These are phyloP conservation scores for Clitarchus hookeri DNA, from an alignment of 2,888 invertebrate species.

Conservation along the genomic window DNA sequence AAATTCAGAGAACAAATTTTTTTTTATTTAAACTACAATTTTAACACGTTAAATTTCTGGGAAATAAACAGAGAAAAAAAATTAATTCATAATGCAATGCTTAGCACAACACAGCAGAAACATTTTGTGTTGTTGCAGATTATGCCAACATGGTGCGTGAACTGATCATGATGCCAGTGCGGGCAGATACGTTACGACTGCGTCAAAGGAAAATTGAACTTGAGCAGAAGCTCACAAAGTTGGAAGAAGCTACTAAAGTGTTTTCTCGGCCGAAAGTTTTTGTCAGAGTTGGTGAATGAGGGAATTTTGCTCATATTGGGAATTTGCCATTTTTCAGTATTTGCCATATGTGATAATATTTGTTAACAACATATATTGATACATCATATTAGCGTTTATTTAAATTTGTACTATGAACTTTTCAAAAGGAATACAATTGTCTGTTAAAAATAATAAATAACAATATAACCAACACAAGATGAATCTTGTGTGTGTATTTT, in stretches of 20 bases:
- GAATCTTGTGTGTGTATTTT: neutral
- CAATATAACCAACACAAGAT: neutral
- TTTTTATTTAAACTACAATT: no score
- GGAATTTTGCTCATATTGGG: neutral
- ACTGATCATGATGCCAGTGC: conserved; percentile 83
- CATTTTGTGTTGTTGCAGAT: conserved; percentile 57
- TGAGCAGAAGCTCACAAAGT: conserved; percentile 79
- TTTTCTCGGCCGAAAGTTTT: conserved; percentile 90
- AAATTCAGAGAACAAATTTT: no score
- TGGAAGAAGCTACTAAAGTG: conserved; percentile 89
- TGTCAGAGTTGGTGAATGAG: conserved; percentile 71
- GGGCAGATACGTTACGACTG: conserved; percentile 82
- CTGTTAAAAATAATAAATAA: neutral
- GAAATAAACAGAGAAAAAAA: no score
- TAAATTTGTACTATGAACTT: neutral
- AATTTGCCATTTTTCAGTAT: neutral
- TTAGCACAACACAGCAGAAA: neutral
- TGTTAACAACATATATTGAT: neutral
- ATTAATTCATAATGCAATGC: no score
- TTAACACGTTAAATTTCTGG: no score
- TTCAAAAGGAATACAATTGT: neutral
- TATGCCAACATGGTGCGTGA: conserved; percentile 79
- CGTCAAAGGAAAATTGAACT: conserved; percentile 80
- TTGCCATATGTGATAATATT: neutral
- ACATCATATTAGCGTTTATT: neutral